Percentiles rank a stretch among this genome's conserved stretches.
These are phyloP conservation scores for Polietes domitor DNA, from an alignment of 2,888 invertebrate species.

Conservation along the genomic window DNA sequence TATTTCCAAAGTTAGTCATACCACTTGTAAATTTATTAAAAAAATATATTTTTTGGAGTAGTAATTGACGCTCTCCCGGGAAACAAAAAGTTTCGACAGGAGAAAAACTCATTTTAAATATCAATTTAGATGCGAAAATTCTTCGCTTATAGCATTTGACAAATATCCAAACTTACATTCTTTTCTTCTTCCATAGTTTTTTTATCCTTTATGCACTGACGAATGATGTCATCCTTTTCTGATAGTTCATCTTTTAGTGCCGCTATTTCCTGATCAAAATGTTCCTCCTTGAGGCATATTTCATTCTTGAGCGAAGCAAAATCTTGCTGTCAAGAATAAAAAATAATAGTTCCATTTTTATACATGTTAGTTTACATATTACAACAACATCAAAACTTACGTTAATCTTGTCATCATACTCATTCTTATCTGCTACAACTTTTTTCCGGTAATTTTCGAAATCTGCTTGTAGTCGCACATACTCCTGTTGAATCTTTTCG, in stretches of 20 bases:
- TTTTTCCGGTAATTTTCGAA: conserved; percentile 50
- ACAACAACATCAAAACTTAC: conserved; percentile 24
- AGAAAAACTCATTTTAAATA: too few species aligned
- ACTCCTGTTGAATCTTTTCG: conserved; percentile 28
- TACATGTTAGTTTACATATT: background rate
- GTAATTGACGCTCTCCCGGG: too few species aligned
- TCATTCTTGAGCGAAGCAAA: conserved; percentile 43
- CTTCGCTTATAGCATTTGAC: too few species aligned
- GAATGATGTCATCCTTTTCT: conserved; percentile 55
- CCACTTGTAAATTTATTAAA: too few species aligned
- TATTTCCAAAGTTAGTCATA: too few species aligned
- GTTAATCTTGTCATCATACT: conserved; percentile 15
- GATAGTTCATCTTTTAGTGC: conserved; percentile 49
- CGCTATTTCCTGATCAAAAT: background rate
- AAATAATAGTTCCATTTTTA: background rate
- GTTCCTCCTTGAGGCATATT: conserved; percentile 57
- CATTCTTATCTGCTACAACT: conserved; percentile 29
- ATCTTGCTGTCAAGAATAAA: conserved; percentile 39
- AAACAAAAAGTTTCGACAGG: too few species aligned
- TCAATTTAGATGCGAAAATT: too few species aligned
- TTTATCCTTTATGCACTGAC: conserved; percentile 54
- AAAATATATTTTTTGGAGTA: too few species aligned
- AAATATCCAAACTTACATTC: conserved; percentile 67
- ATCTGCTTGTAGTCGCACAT: conserved; percentile 35
- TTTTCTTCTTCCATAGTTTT: conserved; percentile 62